These are phyloP conservation scores for Hypomecis punctinalis DNA, from an alignment of 2,888 invertebrate species.

Conservation along the genomic window DNA sequence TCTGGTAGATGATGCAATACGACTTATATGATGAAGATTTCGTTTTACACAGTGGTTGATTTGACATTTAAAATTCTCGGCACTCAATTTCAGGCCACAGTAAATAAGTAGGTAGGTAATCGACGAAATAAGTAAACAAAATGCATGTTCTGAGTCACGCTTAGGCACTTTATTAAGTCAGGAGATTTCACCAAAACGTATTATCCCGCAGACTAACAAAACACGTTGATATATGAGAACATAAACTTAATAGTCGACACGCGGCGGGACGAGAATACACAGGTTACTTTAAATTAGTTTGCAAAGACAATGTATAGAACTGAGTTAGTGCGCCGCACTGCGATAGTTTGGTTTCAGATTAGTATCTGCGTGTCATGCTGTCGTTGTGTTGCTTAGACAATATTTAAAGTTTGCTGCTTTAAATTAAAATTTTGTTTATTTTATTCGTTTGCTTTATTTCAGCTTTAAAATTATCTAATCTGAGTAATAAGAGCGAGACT, in stretches of 20 bases:
- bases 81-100: no score
- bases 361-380: constrained; percentile 26
- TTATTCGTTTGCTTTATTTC: neutral
- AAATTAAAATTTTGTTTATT: neutral
- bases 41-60: no score
- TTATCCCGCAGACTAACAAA: constrained; percentile 15
- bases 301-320: constrained; percentile 33
- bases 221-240: constrained; percentile 41
- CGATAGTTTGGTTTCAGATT: constrained; percentile 31
- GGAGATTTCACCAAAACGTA: constrained; percentile 2
- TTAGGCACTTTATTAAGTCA: constrained; percentile 3
- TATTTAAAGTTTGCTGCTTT: no score
- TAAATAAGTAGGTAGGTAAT: no score
- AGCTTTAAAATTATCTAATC: no score
- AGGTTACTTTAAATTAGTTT: constrained; percentile 35
- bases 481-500: no score
- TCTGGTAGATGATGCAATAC: no score
- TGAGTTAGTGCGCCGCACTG: constrained; percentile 29
- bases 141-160: neutral
- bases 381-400: no score
- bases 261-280: constrained; percentile 23
- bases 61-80: no score
- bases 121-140: no score
- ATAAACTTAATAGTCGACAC: constrained; percentile 30
- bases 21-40: no score